Conservation (phyloP, 2,888 invertebrate genomes). For the Lepidocyrtoides sp. region DNA sequence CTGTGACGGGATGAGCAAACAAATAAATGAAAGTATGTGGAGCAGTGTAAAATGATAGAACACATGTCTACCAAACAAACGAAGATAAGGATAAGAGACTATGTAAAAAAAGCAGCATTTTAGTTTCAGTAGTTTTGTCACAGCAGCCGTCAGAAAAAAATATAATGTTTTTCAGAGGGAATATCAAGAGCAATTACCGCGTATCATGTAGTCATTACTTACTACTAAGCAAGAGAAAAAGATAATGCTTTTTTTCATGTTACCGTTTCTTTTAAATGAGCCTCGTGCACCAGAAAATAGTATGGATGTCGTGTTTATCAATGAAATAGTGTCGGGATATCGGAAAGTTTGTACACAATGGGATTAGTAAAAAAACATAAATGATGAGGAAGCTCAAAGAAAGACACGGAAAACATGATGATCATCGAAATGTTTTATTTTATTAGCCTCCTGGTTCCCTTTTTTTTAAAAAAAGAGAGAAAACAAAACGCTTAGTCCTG, state of each 20-base stretch:
- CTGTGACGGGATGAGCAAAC: too few relatives aligned
- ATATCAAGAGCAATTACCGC: neutral
- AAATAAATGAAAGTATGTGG: too few relatives aligned
- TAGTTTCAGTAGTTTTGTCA: too few relatives aligned
- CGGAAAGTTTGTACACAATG: slow-evolving; percentile 61
- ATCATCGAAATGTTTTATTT: slow-evolving; percentile 5
- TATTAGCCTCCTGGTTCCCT: neutral
- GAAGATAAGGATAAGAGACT: too few relatives aligned
- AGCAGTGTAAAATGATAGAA: too few relatives aligned
- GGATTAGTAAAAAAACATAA: slow-evolving; percentile 46
- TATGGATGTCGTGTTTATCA: slow-evolving; percentile 8
- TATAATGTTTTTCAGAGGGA: neutral
- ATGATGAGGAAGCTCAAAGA: neutral
- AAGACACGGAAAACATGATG: neutral
- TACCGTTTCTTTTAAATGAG: neutral
- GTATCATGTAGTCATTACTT: neutral
- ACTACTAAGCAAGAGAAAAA: neutral
- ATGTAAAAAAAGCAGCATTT: too few relatives aligned
- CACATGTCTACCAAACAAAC: too few relatives aligned
- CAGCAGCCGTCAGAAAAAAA: neutral
- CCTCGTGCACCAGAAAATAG: neutral
- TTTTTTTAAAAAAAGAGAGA: neutral
- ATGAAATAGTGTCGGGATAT: slow-evolving; percentile 12
- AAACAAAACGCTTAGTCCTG: neutral
- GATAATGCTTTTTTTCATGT: neutral